These are phyloP conservation scores for Callosobruchus maculatus DNA, from an alignment of 2,888 invertebrate genomes.

Conservation along the genomic window DNA sequence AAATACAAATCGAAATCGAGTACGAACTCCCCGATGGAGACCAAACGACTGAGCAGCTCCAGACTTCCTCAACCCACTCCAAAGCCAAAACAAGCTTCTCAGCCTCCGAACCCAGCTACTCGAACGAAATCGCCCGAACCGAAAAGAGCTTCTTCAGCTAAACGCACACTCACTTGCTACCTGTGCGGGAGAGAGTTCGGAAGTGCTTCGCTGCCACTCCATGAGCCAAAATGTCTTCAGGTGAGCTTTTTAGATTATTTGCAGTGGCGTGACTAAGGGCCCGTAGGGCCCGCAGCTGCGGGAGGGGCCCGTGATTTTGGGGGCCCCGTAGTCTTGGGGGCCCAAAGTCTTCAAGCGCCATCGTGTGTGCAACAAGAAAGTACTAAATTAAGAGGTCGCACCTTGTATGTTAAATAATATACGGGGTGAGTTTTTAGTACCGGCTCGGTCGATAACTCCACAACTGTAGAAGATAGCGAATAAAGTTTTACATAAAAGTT, in stretches of 20 bases:
- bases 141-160: slow-evolving; percentile 24
- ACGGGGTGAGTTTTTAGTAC: too few species aligned
- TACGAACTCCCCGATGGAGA: slow-evolving; percentile 7
- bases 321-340: too few species aligned
- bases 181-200: slow-evolving; percentile 66
- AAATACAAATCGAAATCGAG: slow-evolving; percentile 43
- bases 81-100: neutral
- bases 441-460: too few species aligned
- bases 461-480: too few species aligned
- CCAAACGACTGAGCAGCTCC: slow-evolving; percentile 6
- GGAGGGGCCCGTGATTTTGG: too few species aligned
- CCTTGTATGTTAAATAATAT: too few species aligned
- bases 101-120: neutral
- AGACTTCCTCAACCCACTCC: neutral
- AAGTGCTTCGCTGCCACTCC: slow-evolving; percentile 60
- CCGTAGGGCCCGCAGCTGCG: too few species aligned
- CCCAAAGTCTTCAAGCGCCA: too few species aligned
- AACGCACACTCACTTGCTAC: slow-evolving; percentile 55
- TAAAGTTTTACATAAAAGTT: too few species aligned
- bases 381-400: too few species aligned
- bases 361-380: too few species aligned
- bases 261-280: too few species aligned
- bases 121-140: neutral
- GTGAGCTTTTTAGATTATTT: slow-evolving; percentile 45
- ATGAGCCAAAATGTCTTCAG: slow-evolving; percentile 64